Evolutionary conservation across 2,888 invertebrate genomes (phyloP).

Genomic region (Cheiracanthium punctorium): DNA sequence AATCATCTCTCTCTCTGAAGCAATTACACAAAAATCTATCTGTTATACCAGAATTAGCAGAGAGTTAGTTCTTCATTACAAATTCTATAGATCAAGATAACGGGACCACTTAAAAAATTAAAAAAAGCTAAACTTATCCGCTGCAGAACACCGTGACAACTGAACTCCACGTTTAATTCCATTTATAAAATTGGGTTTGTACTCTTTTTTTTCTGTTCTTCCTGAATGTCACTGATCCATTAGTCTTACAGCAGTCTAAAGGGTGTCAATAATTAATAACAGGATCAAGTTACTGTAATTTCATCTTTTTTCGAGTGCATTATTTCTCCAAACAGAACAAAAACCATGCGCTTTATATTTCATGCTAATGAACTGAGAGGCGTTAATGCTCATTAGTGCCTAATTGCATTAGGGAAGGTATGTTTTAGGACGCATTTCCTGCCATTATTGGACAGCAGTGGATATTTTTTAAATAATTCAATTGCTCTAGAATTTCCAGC

Average conservation of each 20-base stretch:
- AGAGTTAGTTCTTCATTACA: not conserved
- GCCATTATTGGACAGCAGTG: too few relatives aligned
- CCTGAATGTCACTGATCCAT: too few relatives aligned
- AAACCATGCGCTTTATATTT: too few relatives aligned
- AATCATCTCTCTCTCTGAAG: not conserved
- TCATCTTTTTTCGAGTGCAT: too few relatives aligned
- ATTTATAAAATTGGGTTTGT: not conserved
- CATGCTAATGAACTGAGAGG: too few relatives aligned
- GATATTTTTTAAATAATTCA: too few relatives aligned
- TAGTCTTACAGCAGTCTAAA: constrained; percentile 5
- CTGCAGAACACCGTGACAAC: not conserved
- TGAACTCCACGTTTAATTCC: not conserved
- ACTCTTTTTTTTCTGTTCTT: not conserved
- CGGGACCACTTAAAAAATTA: constrained; percentile 2
- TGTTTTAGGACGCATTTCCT: too few relatives aligned
- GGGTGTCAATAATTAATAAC: constrained; percentile 44
- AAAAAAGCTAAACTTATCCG: not conserved
- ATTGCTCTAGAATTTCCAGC: too few relatives aligned
- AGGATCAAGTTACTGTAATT: constrained; percentile 9
- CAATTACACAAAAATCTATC: not conserved
- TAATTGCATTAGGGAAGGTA: too few relatives aligned
- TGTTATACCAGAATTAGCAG: not conserved
- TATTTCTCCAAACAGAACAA: too few relatives aligned
- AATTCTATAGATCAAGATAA: not conserved
- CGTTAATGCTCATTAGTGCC: too few relatives aligned